Percentiles rank a stretch among this genome's conserved stretches.
phyloP scores from a whole-genome alignment of 2,888 invertebrate genomes.

The Phragmatobia fuliginosa region DNA sequence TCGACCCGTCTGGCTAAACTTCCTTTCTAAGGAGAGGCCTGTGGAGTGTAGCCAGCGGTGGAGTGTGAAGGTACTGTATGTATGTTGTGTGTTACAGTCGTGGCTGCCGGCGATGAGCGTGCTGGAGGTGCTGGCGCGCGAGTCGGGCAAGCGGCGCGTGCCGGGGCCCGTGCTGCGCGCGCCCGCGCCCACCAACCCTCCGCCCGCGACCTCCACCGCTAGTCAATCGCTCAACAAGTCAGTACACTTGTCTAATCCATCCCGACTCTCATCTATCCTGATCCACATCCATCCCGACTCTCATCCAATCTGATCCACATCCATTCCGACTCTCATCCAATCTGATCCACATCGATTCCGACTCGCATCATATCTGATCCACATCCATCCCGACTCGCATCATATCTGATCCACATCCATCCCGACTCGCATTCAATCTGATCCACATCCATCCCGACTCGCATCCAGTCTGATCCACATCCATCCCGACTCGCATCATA shows the following conservation, averaged over 20 bases:
- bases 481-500: no score
- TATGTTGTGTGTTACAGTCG: conserved; percentile 85
- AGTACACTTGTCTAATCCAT: neutral
- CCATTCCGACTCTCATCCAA: neutral
- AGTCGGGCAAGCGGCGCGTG: conserved; percentile 91
- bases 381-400: no score
- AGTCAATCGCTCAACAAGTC: conserved; percentile 14
- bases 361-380: no score
- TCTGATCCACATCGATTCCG: no score
- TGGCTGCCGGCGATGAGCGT: conserved; percentile 96
- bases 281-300: neutral
- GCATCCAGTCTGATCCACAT: no score
- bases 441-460: no score
- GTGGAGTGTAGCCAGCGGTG: no score
- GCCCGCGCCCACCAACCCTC: conserved; percentile 49
- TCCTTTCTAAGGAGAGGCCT: no score
- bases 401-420: no score
- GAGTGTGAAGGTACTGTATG: neutral
- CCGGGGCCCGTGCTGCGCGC: conserved; percentile 89
- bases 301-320: neutral
- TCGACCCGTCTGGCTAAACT: no score
- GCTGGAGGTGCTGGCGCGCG: conserved; percentile 93
- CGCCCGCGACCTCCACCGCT: conserved; percentile 26
- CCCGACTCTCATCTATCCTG: no score
- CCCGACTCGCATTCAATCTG: no score